These are phyloP conservation scores for Yponomeuta malinellus DNA, from an alignment of 2,888 invertebrate species.

Conservation along the genomic window DNA sequence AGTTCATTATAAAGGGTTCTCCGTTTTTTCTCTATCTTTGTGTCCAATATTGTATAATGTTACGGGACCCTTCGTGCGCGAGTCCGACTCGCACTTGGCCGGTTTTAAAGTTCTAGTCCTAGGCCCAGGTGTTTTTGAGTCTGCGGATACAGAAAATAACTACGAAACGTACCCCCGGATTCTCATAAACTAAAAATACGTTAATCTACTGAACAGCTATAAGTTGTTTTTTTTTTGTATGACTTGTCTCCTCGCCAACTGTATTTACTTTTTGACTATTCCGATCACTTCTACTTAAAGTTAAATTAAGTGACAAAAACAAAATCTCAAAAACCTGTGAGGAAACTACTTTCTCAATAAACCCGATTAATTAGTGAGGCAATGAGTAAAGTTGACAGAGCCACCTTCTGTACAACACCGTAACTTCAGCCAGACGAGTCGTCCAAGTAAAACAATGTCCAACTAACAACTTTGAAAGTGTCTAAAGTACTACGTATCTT, in stretches of 20 bases:
- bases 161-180: background rate
- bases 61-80: too few relatives aligned
- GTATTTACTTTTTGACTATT: background rate
- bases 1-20: too few relatives aligned
- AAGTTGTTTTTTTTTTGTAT: too few relatives aligned
- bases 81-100: too few relatives aligned
- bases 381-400: background rate
- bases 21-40: too few relatives aligned
- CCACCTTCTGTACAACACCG: background rate
- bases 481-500: background rate
- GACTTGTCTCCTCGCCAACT: background rate
- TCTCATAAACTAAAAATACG: background rate
- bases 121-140: too few relatives aligned
- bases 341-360: background rate
- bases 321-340: background rate
- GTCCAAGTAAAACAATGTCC: background rate
- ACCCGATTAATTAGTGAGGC: background rate
- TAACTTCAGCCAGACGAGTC: background rate
- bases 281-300: background rate
- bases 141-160: too few relatives aligned
- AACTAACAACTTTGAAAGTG: background rate
- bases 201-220: too few relatives aligned
- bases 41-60: too few relatives aligned
- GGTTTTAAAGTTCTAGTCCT: too few relatives aligned
- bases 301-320: background rate